phyloP scores from a whole-genome alignment of 2,888 invertebrate species.

The Reticulitermes lucifugus region DNA sequence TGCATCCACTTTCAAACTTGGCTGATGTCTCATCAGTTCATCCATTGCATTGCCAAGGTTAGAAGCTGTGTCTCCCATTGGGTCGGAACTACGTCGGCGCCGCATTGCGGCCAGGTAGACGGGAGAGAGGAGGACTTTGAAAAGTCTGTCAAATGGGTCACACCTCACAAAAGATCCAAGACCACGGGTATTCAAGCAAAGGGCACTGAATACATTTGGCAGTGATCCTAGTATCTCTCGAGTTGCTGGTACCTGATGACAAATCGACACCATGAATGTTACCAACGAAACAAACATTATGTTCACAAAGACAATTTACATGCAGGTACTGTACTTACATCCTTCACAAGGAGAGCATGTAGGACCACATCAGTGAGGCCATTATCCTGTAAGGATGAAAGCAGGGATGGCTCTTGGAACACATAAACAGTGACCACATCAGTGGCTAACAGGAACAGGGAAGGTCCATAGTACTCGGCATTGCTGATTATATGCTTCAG shows the following conservation, averaged over 20 bases:
- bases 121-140: conserved; percentile 83
- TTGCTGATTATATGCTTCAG: conserved; percentile 88
- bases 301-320: neutral
- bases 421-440: conserved; percentile 90
- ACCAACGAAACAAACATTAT: no score
- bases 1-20: conserved; percentile 81
- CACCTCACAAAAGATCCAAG: conserved; percentile 81
- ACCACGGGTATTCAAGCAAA: conserved; percentile 86
- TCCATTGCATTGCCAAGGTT: conserved; percentile 91
- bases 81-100: conserved; percentile 81
- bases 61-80: conserved; percentile 82
- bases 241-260: conserved; percentile 71
- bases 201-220: conserved; percentile 88
- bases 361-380: conserved; percentile 88
- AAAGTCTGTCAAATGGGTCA: conserved; percentile 84
- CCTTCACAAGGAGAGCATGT: conserved; percentile 84
- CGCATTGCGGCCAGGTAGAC: conserved; percentile 89
- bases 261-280: neutral
- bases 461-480: conserved; percentile 90
- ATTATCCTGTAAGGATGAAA: conserved; percentile 87
- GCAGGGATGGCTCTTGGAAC: conserved; percentile 83
- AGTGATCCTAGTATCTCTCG: conserved; percentile 84
- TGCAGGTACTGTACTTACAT: conserved; percentile 65
- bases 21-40: conserved; percentile 90
- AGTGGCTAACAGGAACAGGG: conserved; percentile 83